Percentiles rank a stretch among this genome's conserved stretches.
phyloP scores from a whole-genome alignment of 2,888 invertebrate genomes.

The Zygothrica quintamaculata region DNA sequence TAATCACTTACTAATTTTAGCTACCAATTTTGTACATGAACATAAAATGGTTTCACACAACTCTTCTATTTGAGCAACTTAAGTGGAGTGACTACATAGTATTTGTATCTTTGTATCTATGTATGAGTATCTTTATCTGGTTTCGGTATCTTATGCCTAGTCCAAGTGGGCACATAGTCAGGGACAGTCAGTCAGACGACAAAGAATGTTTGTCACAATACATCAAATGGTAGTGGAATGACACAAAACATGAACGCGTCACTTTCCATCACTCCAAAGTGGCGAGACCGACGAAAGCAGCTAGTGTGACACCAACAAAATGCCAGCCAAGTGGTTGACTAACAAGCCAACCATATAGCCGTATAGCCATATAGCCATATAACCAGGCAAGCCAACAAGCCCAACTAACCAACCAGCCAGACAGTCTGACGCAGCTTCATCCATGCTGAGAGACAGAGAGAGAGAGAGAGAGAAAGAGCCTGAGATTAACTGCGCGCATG shows the following conservation, averaged over 20 bases:
- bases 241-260: constrained; percentile 84
- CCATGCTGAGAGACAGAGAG: constrained; percentile 3
- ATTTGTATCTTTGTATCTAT: constrained; percentile 24
- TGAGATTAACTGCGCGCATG: constrained; percentile 79
- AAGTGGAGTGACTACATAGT: constrained; percentile 20
- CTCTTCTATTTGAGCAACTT: constrained; percentile 33
- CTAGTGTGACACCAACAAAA: constrained; percentile 50
- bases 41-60: constrained; percentile 48
- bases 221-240: constrained; percentile 81
- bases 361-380: constrained; percentile 7
- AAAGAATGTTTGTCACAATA: constrained; percentile 83
- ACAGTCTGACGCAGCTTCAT: constrained; percentile 75
- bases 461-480: constrained; percentile 49
- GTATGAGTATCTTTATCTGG: not conserved
- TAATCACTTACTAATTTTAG: constrained; percentile 63
- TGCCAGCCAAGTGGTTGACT: constrained; percentile 59
- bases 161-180: constrained; percentile 1
- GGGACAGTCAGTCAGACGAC: constrained; percentile 30
- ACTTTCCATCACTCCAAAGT: constrained; percentile 84
- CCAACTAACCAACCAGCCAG: constrained; percentile 50
- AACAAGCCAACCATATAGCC: constrained; percentile 53
- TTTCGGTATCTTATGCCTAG: not conserved
- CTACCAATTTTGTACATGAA: constrained; percentile 43
- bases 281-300: constrained; percentile 68
- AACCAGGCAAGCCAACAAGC: constrained; percentile 22